Conservation (phyloP, 2,797 vertebrate species). For the Melanitta fusca region DNA sequence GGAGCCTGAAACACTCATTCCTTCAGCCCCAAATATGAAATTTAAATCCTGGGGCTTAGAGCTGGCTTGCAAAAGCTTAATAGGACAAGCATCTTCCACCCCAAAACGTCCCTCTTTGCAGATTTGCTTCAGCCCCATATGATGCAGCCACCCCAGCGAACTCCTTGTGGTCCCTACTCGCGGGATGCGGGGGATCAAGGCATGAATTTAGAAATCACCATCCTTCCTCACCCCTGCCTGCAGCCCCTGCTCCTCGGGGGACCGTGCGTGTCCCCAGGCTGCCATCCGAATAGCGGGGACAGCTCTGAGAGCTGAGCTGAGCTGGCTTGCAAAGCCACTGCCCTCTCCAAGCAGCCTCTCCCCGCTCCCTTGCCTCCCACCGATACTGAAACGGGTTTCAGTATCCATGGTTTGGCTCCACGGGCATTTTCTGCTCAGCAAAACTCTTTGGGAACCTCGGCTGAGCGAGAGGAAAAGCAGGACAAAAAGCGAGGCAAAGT, state of each 20-base stretch:
- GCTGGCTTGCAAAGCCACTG: background rate
- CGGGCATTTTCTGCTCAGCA: rapidly evolving
- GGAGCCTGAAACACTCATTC: rapidly evolving
- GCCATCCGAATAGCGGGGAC: background rate
- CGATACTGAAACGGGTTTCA: rapidly evolving
- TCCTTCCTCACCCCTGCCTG: background rate
- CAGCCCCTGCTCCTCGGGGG: background rate
- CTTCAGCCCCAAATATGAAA: background rate
- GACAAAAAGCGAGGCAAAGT: background rate
- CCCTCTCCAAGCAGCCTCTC: background rate
- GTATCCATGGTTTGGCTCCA: background rate
- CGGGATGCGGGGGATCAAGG: rapidly evolving
- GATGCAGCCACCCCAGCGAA: background rate
- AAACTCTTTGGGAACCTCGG: background rate
- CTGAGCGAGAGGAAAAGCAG: rapidly evolving
- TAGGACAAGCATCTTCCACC: rapidly evolving
- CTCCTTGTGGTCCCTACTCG: background rate
- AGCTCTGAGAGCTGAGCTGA: rapidly evolving
- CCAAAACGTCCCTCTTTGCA: background rate
- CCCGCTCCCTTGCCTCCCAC: background rate
- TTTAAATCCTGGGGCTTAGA: background rate
- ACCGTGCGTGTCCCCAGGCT: rapidly evolving
- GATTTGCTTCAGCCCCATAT: background rate
- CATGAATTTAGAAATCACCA: background rate
- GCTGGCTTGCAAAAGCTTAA: background rate